phyloP scores from a whole-genome alignment of 2,888 invertebrate species.

The Allolobophora icterica region DNA sequence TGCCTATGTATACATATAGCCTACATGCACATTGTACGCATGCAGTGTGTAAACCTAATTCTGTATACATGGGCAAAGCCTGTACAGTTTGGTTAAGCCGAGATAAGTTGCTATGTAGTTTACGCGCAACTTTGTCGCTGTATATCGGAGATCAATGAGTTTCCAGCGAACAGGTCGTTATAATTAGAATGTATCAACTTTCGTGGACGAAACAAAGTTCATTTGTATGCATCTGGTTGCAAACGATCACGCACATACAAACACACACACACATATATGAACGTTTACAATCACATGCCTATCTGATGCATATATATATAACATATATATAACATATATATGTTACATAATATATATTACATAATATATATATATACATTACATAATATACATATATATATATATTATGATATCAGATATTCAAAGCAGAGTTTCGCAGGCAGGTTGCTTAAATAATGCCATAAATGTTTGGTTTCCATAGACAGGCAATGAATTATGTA shows the following conservation, averaged over 20 bases:
- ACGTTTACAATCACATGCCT: too few relatives aligned
- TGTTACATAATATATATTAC: constrained; percentile 6
- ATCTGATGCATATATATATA: not conserved
- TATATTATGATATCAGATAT: not conserved
- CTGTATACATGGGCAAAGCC: not conserved
- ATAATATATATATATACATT: not conserved
- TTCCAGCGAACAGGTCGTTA: not conserved
- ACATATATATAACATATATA: not conserved
- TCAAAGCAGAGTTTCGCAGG: not conserved
- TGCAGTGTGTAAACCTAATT: too few relatives aligned
- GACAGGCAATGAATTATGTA: not conserved
- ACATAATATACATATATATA: not conserved
- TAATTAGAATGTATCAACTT: not conserved
- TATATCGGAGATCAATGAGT: too few relatives aligned
- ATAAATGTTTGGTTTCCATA: not conserved
- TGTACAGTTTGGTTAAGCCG: not conserved
- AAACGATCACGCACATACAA: not conserved
- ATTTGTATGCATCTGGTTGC: not conserved
- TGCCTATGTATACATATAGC: too few relatives aligned
- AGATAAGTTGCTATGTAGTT: not conserved
- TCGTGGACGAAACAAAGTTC: not conserved
- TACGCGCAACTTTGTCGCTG: not conserved
- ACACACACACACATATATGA: not conserved
- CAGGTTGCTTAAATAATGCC: not conserved
- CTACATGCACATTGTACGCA: too few relatives aligned